Evolutionary conservation across 1,140 invertebrate species (phyloP), one percentile per base, ranked within the genome.

Genomic region (Halictus rubicundus): DNA sequence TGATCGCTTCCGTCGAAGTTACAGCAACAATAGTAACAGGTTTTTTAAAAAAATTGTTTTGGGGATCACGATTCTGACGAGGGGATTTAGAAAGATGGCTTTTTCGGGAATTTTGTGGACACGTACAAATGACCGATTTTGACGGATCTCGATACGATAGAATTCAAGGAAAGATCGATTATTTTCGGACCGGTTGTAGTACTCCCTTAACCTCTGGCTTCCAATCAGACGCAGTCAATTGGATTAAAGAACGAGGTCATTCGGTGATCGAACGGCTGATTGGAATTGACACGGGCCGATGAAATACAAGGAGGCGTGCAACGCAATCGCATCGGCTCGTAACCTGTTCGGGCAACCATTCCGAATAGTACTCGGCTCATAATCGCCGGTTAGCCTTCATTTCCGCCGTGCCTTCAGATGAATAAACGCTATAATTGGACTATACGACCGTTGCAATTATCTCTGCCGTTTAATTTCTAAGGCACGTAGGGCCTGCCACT

Each of bases 341-440:
- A 76, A 76, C 57, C 66, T 76, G 23, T 46, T 27, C 16, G 32
- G 19, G 37, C 25, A 16, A 57, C 63, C 49, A 59, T 75, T 37
- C 49, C 52, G 4, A 32, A n/a, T 12, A 12, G 23, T 23, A 19
- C 39, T 46, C 21, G 52, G 39, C 49, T 60, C 59, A 76, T 76
- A 76, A 76, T 76, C 65, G 37, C 16, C 25, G 74, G 54, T 76
- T 57, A 68, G 39, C 64, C 73, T 68, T 68, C 64, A 21, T 10
- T 14, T 46, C 23, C 25, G 27, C 19, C 23, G 39, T 25, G 14
- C 64, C 7, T 12, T 21, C 25, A 46, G 63, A 25, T 59, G 52
- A 59, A 76, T 52, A 76, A 76, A 76, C 73, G 73, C 27, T n/a
- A 19, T 68, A 76, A 76, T 76, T 76, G 64, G 66, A 68, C 63